These are phyloP conservation scores for Rhineura floridana DNA, from an alignment of 2,113 vertebrate species.

Conservation along the genomic window DNA sequence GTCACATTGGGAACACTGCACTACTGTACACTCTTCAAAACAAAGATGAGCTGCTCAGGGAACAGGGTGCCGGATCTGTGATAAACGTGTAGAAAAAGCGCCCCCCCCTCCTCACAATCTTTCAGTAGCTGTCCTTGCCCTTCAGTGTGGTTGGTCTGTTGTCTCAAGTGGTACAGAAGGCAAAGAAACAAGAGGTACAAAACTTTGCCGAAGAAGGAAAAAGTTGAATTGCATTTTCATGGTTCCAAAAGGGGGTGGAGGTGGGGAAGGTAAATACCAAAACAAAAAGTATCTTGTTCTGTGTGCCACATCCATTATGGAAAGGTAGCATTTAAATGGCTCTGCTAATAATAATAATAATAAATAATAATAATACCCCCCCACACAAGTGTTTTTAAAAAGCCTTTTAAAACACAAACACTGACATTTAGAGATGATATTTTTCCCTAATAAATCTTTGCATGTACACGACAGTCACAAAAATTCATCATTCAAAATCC, in stretches of 20 bases:
- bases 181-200: conserved; percentile 65
- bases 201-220: conserved; percentile 48
- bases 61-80: conserved; percentile 64
- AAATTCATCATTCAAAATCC: conserved; percentile 68
- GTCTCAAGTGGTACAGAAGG: conserved; percentile 61
- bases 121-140: conserved; percentile 57
- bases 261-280: conserved; percentile 42
- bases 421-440: conserved; percentile 56
- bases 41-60: conserved; percentile 71
- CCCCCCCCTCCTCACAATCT: neutral
- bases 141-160: conserved; percentile 41
- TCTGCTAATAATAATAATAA: conserved; percentile 66
- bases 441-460: conserved; percentile 44
- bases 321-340: conserved; percentile 51
- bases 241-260: conserved; percentile 44
- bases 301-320: conserved; percentile 44
- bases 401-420: conserved; percentile 35
- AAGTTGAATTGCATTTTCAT: conserved; percentile 46
- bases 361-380: conserved; percentile 40
- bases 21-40: conserved; percentile 81
- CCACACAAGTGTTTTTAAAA: neutral
- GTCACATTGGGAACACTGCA: conserved; percentile 83
- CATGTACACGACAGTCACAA: conserved; percentile 57
- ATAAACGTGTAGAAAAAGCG: conserved; percentile 21
- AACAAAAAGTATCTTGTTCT: neutral